phyloP scores from a whole-genome alignment of 2,888 invertebrate species.

The Netelia inedita region DNA sequence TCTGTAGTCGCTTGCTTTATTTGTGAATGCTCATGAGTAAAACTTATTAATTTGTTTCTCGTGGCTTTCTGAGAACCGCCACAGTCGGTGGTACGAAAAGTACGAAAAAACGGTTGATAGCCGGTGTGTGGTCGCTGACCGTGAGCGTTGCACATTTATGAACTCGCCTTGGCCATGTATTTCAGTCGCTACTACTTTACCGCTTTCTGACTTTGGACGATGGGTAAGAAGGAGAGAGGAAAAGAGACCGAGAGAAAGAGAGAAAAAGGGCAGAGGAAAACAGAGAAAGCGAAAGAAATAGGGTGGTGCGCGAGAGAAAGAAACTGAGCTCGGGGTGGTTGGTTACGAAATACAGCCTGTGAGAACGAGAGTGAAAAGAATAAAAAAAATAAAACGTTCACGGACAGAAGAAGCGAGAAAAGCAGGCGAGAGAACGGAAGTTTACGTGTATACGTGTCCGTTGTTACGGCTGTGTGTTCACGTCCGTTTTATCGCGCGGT shows the following conservation, averaged over 20 bases:
- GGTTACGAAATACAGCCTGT: conserved; percentile 42
- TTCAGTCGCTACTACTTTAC: conserved; percentile 77
- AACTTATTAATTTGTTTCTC: conserved; percentile 66
- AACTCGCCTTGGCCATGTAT: conserved; percentile 77
- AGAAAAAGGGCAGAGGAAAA: background rate
- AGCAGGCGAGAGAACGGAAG: conserved; percentile 64
- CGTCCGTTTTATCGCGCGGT: conserved; percentile 81
- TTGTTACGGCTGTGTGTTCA: conserved; percentile 37
- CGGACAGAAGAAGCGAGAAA: conserved; percentile 56
- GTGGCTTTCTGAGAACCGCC: conserved; percentile 69
- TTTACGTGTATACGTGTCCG: conserved; percentile 45
- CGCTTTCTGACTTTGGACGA: conserved; percentile 70
- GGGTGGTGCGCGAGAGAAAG: background rate
- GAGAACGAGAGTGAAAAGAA: conserved; percentile 61
- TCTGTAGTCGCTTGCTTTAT: background rate
- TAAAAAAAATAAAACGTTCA: conserved; percentile 53
- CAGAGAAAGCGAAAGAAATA: background rate
- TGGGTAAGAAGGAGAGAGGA: conserved; percentile 30
- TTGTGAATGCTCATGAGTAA: conserved; percentile 8
- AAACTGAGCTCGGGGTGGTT: conserved; percentile 26
- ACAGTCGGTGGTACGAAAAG: conserved; percentile 46
- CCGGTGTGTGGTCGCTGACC: conserved; percentile 35
- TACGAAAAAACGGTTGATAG: conserved; percentile 52
- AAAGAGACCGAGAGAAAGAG: background rate
- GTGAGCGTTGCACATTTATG: conserved; percentile 74